Conservation (phyloP, 2,888 invertebrate genomes). For the Augiades crinisus region DNA sequence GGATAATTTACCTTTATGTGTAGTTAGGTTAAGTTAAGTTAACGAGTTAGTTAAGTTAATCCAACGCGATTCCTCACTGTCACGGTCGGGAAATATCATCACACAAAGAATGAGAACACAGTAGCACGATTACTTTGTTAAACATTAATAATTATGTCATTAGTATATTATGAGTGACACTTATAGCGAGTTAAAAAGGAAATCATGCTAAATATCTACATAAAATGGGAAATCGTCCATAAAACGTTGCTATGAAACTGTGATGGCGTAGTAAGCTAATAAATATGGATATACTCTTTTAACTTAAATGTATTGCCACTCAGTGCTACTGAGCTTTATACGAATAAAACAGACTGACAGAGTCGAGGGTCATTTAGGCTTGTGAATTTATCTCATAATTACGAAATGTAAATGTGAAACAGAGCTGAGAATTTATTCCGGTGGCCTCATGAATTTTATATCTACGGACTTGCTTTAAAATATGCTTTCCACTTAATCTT, state of each 20-base stretch:
- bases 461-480: not conserved
- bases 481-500: not conserved
- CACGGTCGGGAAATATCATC: too few species aligned
- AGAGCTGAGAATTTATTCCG: conserved; percentile 1
- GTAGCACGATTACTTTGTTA: too few species aligned
- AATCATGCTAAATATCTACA: too few species aligned
- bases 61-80: too few species aligned
- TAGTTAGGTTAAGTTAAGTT: too few species aligned
- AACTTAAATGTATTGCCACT: not conserved
- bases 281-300: not conserved
- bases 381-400: not conserved
- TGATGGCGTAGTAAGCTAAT: not conserved
- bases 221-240: too few species aligned
- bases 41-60: too few species aligned
- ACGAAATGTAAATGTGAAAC: not conserved
- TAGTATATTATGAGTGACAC: too few species aligned
- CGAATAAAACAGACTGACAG: not conserved
- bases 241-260: not conserved
- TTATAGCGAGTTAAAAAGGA: too few species aligned
- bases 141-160: too few species aligned
- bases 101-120: too few species aligned
- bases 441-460: not conserved
- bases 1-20: too few species aligned
- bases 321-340: not conserved
- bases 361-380: not conserved